A percentile compares a stretch with the other conserved stretches of the same genome.
Conservation (phyloP, 2,888 invertebrate species). For the Dasysyrphus tricinctus region DNA sequence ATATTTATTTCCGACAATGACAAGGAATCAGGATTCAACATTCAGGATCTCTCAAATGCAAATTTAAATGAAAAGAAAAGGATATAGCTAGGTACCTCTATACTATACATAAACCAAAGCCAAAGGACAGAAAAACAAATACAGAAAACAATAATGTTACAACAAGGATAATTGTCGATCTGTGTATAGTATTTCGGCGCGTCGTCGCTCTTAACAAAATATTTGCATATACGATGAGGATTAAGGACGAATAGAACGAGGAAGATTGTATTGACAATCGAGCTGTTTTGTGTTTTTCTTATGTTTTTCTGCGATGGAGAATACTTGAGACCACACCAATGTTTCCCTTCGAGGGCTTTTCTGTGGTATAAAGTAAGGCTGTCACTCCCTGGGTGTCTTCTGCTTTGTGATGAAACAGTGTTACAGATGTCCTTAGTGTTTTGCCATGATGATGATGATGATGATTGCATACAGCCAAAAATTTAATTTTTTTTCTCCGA, state of each 20-base stretch:
- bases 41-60: conserved; percentile 8
- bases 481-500: conserved; percentile 4
- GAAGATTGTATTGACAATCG: conserved; percentile 32
- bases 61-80: conserved; percentile 20
- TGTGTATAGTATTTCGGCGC: conserved; percentile 35
- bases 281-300: conserved; percentile 16
- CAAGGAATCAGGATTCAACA: conserved; percentile 2
- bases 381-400: conserved; percentile 37
- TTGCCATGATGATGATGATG: conserved; percentile 3
- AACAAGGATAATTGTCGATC: conserved; percentile 73
- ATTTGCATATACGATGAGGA: conserved; percentile 64
- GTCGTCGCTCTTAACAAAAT: conserved; percentile 56
- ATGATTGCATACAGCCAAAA: conserved; percentile 22
- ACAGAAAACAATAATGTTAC: conserved; percentile 70
- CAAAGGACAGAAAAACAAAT: conserved; percentile 64
- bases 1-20: conserved; percentile 32
- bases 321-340: conserved; percentile 66
- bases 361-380: conserved; percentile 25
- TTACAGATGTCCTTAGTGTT: conserved; percentile 49
- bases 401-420: conserved; percentile 1
- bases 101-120: conserved; percentile 11
- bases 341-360: conserved; percentile 49
- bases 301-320: conserved; percentile 43
- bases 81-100: neutral
- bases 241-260: neutral